Percentiles rank a stretch among this genome's conserved stretches.
These are phyloP conservation scores for Ichneumoninae sp. DNA, from an alignment of 2,888 invertebrate species.

Conservation along the genomic window DNA sequence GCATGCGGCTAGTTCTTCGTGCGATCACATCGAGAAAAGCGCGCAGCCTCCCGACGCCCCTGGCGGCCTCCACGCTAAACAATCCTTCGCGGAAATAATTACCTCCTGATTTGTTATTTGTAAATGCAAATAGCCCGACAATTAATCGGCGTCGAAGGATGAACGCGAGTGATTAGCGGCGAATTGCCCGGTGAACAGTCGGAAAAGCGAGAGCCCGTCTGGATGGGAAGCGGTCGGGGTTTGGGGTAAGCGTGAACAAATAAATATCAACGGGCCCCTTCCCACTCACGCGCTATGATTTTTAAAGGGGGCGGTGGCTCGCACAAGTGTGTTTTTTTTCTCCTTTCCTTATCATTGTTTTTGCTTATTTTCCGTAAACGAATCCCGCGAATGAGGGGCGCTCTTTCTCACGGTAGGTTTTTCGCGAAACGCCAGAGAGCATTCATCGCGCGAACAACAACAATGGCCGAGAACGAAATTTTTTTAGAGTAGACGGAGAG, in stretches of 20 bases:
- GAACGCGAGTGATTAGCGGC: slow-evolving; percentile 63
- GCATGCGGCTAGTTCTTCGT: background rate
- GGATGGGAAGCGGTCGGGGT: slow-evolving; percentile 65
- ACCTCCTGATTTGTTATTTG: slow-evolving; percentile 79
- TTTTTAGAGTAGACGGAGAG: slow-evolving; percentile 26
- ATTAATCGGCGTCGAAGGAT: slow-evolving; percentile 71
- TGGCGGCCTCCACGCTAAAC: slow-evolving; percentile 71
- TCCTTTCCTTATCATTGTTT: slow-evolving; percentile 22
- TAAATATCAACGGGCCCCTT: slow-evolving; percentile 48
- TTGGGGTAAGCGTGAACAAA: slow-evolving; percentile 70
- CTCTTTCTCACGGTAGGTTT: slow-evolving; percentile 34
- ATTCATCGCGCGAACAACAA: slow-evolving; percentile 72
- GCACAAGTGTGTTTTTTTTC: slow-evolving; percentile 74
- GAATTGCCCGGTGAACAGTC: slow-evolving; percentile 41
- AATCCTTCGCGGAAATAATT: slow-evolving; percentile 78
- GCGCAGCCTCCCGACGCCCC: slow-evolving; percentile 70
- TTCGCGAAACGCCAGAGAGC: slow-evolving; percentile 46
- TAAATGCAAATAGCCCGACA: slow-evolving; percentile 73
- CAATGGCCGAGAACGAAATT: slow-evolving; percentile 75
- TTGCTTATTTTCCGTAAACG: slow-evolving; percentile 27
- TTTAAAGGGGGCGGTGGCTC: slow-evolving; percentile 81
- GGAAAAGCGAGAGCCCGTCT: slow-evolving; percentile 36
- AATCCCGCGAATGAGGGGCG: slow-evolving; percentile 54
- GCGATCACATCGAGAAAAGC: slow-evolving; percentile 1
- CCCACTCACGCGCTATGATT: slow-evolving; percentile 66